A percentile compares a stretch with the other conserved stretches of the same genome.
These are phyloP conservation scores for Dinocampus coccinellae DNA, from an alignment of 2,888 invertebrate species.

Conservation along the genomic window DNA sequence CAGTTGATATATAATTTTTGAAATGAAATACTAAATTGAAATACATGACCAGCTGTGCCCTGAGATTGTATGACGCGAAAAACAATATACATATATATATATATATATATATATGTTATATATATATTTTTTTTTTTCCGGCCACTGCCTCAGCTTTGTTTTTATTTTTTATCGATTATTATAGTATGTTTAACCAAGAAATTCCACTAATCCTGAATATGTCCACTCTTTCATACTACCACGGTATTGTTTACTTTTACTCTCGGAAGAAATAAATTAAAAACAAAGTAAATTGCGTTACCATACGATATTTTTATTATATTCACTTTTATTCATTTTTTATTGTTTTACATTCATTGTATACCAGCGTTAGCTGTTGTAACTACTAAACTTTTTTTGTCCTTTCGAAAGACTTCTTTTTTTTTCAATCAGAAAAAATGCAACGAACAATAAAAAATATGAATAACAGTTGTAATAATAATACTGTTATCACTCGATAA, in stretches of 20 bases:
- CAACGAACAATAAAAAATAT: background rate
- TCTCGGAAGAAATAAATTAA: background rate
- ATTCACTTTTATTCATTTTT: background rate
- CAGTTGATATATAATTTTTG: no score
- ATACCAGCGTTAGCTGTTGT: background rate
- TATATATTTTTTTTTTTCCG: no score
- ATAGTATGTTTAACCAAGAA: background rate
- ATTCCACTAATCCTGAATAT: slow-evolving; percentile 4
- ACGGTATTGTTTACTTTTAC: background rate
- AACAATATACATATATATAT: background rate
- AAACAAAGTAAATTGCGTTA: no score
- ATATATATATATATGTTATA: no score
- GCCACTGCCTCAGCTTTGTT: background rate
- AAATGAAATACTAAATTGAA: background rate
- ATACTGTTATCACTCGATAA: no score
- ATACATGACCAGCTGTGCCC: background rate
- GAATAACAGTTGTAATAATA: no score
- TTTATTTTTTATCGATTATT: background rate
- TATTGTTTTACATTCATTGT: slow-evolving; percentile 41
- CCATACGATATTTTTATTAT: background rate
- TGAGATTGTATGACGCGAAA: background rate
- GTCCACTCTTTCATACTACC: background rate
- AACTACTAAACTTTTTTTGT: background rate
- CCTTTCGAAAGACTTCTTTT: background rate
- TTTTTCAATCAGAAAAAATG: background rate